A percentile compares a stretch with the other conserved stretches of the same genome.
These are phyloP conservation scores for Otolemur garnettii DNA, from an alignment of 2,113 vertebrate species.

Conservation along the genomic window DNA sequence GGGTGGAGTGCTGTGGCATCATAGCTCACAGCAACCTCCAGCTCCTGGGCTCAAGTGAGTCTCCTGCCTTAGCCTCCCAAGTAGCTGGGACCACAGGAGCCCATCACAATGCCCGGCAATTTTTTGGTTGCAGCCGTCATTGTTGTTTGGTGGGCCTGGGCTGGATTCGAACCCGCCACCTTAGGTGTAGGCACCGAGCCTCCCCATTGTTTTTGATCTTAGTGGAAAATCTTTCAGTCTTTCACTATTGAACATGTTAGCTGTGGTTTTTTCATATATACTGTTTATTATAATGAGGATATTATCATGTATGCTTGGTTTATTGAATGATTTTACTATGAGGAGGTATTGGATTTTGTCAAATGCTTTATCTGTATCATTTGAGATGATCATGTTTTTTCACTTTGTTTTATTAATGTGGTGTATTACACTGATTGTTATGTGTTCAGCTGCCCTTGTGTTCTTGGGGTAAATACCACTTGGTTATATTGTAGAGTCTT, in stretches of 20 bases:
- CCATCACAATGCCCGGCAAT: too few relatives aligned
- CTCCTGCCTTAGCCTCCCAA: too few relatives aligned
- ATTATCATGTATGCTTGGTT: neutral
- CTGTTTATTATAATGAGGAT: slow-evolving; percentile 25
- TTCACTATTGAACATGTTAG: neutral
- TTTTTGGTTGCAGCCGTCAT: too few relatives aligned
- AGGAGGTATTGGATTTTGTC: slow-evolving; percentile 51
- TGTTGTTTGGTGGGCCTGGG: too few relatives aligned
- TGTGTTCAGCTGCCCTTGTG: neutral
- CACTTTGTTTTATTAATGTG: slow-evolving; percentile 29
- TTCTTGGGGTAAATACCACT: slow-evolving; percentile 24
- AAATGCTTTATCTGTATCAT: slow-evolving; percentile 8
- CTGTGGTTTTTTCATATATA: slow-evolving; percentile 18
- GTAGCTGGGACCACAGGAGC: too few relatives aligned
- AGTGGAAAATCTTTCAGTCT: neutral
- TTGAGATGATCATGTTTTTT: slow-evolving; percentile 33
- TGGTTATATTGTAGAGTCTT: neutral
- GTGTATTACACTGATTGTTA: slow-evolving; percentile 18
- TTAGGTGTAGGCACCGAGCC: too few relatives aligned
- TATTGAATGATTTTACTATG: slow-evolving; percentile 47
- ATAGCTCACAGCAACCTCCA: too few relatives aligned
- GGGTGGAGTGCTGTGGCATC: too few relatives aligned
- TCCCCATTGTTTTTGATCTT: neutral
- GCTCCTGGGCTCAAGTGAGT: too few relatives aligned
- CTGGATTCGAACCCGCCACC: too few relatives aligned